Evolutionary conservation across 2,797 vertebrate genomes (phyloP), one percentile per base, ranked within the genome.

Genomic region (Dryobates pubescens): DNA sequence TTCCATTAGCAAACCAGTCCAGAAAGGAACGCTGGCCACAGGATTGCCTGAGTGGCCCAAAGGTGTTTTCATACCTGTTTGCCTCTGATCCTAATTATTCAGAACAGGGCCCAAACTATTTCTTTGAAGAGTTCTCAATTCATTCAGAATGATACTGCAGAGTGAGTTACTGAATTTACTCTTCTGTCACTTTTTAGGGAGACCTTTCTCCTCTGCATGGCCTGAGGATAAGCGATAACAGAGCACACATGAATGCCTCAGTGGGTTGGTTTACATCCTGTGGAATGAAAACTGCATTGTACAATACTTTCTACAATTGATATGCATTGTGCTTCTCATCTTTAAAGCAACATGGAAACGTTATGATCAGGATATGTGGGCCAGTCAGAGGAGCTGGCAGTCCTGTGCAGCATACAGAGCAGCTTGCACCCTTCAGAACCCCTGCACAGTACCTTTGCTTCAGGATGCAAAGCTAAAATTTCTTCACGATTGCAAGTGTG

Each of bases 141-240:
- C 23, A 69, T 82, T 88, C 85, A 77, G 53, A 61, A 68, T 63
- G 4, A 36, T 49, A 15, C n/a, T 68, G 63, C 23, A 30, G 2
- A 2, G 7, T 7, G 8, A 6, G 7, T 49, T 86, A 89, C 73
- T 93, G 86, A 79, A 86, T 96, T 93, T 82, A 77, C 68, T 88
- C 32, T 93, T 95, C 88, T 94, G 90, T 89, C 93, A 67, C 82
- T 71, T 96, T 95, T 89, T 54, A 68, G 32, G 69, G 56, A 88
- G 36, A 90, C 81, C 53, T 75, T 88, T 88, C 86, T 94, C 92
- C 74, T 89, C 82, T 89, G 59, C n/a, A 38, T 79, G 80, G 51
- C 79, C 82, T 72, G 82, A 92, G 86, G 75, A 91, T 57, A 88
- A 92, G 92, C 92, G 95, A 89, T 90, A 94, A 90, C 89, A 94